Evolutionary conservation across 2,888 invertebrate genomes (phyloP).

Genomic region (Panorpa germanica): DNA sequence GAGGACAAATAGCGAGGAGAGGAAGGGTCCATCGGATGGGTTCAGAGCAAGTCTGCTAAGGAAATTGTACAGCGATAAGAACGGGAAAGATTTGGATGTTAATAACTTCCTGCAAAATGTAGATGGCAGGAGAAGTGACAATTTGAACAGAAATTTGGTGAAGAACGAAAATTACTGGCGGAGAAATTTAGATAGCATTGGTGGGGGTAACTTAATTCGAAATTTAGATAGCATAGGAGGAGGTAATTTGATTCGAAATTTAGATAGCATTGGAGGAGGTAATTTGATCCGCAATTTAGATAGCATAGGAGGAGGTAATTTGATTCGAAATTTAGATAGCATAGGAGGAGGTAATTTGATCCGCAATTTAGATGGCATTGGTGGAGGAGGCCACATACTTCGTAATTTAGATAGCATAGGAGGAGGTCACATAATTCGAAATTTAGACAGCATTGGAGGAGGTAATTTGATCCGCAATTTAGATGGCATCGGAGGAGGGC

Average conservation of each 20-base stretch:
- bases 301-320: constrained; percentile 11
- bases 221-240: constrained; percentile 6
- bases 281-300: constrained; percentile 10
- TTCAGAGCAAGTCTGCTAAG: too few relatives aligned
- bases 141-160: too few relatives aligned
- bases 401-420: constrained; percentile 5
- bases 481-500: constrained; percentile 13
- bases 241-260: constrained; percentile 8
- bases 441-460: not conserved
- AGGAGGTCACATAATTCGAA: constrained; percentile 5
- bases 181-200: constrained; percentile 11
- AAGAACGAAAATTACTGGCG: too few relatives aligned
- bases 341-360: constrained; percentile 11
- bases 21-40: too few relatives aligned
- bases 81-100: too few relatives aligned
- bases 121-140: too few relatives aligned
- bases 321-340: constrained; percentile 10
- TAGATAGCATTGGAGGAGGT: constrained; percentile 7
- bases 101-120: too few relatives aligned
- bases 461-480: constrained; percentile 5
- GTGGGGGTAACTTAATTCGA: constrained; percentile 11
- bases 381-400: constrained; percentile 7
- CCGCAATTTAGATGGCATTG: constrained; percentile 7
- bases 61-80: too few relatives aligned
- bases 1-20: too few relatives aligned